Evolutionary conservation across 2,797 vertebrate genomes (phyloP).

Genomic region (Pantherophis vulpinus): DNA sequence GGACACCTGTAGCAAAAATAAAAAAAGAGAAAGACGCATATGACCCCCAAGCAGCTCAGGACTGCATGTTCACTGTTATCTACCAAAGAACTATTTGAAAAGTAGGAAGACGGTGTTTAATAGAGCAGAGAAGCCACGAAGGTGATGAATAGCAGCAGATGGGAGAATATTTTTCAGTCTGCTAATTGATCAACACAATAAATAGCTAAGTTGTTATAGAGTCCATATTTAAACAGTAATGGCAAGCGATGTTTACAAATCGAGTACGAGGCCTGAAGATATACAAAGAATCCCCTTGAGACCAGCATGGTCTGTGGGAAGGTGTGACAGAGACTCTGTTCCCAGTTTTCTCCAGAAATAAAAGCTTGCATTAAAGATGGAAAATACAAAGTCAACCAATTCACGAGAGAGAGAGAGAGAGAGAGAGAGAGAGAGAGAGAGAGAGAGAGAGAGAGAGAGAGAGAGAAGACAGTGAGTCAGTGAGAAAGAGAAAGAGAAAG

Average conservation of each 20-base stretch:
- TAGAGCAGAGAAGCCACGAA: neutral
- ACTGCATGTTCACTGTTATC: too few species aligned
- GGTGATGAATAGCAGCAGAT: neutral
- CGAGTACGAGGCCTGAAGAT: neutral
- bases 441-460: neutral
- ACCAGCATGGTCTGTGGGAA: neutral
- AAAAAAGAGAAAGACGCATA: slow-evolving; percentile 10
- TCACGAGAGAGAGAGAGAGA: neutral
- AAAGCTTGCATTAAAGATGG: neutral
- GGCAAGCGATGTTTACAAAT: neutral
- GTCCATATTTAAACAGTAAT: neutral
- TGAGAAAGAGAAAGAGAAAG: neutral
- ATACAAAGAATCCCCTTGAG: neutral
- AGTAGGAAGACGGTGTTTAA: neutral
- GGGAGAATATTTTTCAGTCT: neutral
- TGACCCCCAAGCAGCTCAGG: neutral
- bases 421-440: neutral
- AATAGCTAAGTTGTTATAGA: neutral
- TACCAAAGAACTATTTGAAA: neutral
- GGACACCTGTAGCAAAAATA: slow-evolving; percentile 73
- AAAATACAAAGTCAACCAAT: neutral
- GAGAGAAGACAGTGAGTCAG: too few species aligned
- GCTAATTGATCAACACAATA: neutral
- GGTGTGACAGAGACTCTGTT: neutral
- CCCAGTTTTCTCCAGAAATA: neutral